A percentile compares a stretch with the other conserved stretches of the same genome.
phyloP scores from a whole-genome alignment of 2,113 vertebrate genomes.

The Eulemur rufifrons region DNA sequence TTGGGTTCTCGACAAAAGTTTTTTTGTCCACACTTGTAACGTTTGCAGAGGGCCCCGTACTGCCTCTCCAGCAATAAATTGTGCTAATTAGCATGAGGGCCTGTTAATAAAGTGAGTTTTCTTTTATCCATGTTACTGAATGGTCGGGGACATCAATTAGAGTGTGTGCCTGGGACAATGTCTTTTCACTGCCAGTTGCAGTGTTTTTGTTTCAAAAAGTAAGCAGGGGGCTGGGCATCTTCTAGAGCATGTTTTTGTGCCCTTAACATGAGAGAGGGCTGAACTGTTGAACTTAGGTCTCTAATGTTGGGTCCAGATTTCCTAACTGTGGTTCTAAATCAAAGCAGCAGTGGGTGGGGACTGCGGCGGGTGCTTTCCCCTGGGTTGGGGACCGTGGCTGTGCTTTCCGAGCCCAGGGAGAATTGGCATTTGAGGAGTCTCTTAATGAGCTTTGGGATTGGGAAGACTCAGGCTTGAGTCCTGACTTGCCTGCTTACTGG shows the following conservation, averaged over 20 bases:
- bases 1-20: slow-evolving; percentile 20
- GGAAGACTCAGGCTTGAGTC: neutral
- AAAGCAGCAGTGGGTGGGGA: neutral
- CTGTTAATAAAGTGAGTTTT: slow-evolving; percentile 79
- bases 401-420: neutral
- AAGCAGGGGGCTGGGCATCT: neutral
- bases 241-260: slow-evolving; percentile 44
- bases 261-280: slow-evolving; percentile 19
- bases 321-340: neutral
- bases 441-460: neutral
- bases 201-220: slow-evolving; percentile 27
- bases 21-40: neutral
- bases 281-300: slow-evolving; percentile 48
- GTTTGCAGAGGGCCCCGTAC: slow-evolving; percentile 36
- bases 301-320: neutral
- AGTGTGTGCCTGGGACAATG: slow-evolving; percentile 76
- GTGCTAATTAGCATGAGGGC: slow-evolving; percentile 77
- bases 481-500: neutral
- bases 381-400: neutral
- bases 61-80: slow-evolving; percentile 3
- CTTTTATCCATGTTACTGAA: slow-evolving; percentile 79
- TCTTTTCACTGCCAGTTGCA: slow-evolving; percentile 31
- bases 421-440: neutral
- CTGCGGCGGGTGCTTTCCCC: too few species aligned
- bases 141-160: slow-evolving; percentile 81